Base-by-base conservation (phyloP, 2,797 vertebrate genomes). In the Lepus townsendii region DNA sequence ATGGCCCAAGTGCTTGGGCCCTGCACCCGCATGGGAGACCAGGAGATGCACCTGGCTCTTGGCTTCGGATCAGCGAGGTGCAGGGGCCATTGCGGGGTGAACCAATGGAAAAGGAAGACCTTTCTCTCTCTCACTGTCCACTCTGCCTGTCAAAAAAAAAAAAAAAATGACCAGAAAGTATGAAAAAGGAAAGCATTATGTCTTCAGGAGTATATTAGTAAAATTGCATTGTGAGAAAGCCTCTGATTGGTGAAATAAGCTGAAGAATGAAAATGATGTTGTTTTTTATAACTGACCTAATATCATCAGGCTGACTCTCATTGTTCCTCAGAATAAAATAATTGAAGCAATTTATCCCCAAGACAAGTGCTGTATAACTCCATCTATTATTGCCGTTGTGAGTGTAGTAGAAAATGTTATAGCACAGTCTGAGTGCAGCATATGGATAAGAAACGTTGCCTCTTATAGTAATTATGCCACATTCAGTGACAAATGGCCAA, bases 341-440 rank as follows among this genome's bases (percentile, higher is more conserved):
- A 97, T 96, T 96, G 95, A 98, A 96, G 60, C 4, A 93, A 97
- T 98, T 98, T 95, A 96, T 97, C 93, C 94, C 97, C 3, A 42
- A 96, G 96, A 97, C 78, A 95, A 95, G 62, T 73, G 26, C 54
- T 97, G 27, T 95, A 83, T 97, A 97, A 96, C 16, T 96, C 94
- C 92, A 78, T 97, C 94, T 95, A 71, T 97, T 97, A 95, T 83
- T 90, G 47, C 83, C 95, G n/a, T 78, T 96, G 27, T 92, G 75
- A 93, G 24, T 82, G 19, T 62, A 97, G 69, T 94, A 96, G 96
- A 95, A 96, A 95, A 83, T 30, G 1, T n/a, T 94, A 78, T 27
- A 20, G 47, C 42, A 9, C 93, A 71, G 7, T 94, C 97, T 97
- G 72, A 96, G 65, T 14, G 78, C 5, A 73, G 8, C 65, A 63